Percentiles rank a stretch among this genome's conserved stretches.
Conservation (phyloP, 53 echinoderm and acorn worm species). For the Zoroaster sp. region DNA sequence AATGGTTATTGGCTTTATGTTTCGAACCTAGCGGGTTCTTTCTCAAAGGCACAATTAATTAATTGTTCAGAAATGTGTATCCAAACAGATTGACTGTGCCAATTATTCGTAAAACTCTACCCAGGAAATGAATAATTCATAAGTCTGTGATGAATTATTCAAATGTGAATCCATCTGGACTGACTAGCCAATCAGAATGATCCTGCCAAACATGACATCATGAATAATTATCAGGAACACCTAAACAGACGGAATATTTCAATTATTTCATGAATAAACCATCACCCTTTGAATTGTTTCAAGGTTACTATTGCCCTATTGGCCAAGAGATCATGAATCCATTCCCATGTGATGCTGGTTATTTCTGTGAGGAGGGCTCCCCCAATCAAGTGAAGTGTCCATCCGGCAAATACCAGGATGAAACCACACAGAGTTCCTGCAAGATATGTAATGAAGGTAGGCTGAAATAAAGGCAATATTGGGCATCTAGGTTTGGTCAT, state of each 20-base stretch:
- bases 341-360: constrained; percentile 79
- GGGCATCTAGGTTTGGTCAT: neutral
- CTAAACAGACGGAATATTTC: no score
- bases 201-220: neutral
- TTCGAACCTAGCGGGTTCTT: neutral
- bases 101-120: neutral
- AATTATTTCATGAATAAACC: neutral
- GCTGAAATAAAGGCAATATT: no score
- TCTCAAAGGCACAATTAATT: neutral
- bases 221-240: no score
- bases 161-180: neutral
- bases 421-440: constrained; percentile 76
- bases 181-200: neutral
- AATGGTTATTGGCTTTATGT: no score
- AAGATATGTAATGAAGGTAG: constrained; percentile 72
- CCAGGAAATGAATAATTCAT: neutral
- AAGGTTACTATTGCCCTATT: constrained; percentile 91
- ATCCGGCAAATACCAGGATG: constrained; percentile 92
- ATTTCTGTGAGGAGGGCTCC: constrained; percentile 87
- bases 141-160: neutral
- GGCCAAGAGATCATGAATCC: constrained; percentile 86
- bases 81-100: neutral
- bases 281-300: neutral
- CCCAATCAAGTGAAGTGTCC: constrained; percentile 76
- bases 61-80: neutral